Conservation (phyloP, 2,113 vertebrate genomes). For the Ivindomyrus marchei region DNA sequence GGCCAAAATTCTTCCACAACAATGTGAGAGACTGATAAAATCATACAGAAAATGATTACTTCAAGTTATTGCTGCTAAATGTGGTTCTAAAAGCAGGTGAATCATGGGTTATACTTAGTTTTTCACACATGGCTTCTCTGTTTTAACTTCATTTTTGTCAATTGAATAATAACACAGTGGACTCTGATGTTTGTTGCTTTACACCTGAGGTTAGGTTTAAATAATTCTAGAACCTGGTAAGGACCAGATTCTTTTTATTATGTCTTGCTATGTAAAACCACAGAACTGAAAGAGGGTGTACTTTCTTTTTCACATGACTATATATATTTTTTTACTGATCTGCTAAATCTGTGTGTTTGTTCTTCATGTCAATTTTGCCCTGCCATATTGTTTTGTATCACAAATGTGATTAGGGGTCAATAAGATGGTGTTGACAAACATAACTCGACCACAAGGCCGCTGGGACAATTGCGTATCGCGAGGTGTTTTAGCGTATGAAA, state of each 20-base stretch:
- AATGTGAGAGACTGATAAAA: not conserved
- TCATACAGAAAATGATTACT: not conserved
- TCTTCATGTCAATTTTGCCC: not conserved
- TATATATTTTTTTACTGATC: not conserved
- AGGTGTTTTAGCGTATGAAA: not conserved
- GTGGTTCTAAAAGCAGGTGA: not conserved
- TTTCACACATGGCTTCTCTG: not conserved
- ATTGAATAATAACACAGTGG: too few species aligned
- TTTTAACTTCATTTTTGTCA: too few species aligned
- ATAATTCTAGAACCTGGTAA: too few species aligned
- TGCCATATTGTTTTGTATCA: not conserved
- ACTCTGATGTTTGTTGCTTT: too few species aligned
- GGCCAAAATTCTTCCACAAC: not conserved
- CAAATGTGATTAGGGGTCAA: slow-evolving; percentile 6
- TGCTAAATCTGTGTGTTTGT: not conserved
- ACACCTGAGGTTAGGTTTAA: too few species aligned
- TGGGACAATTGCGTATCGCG: not conserved
- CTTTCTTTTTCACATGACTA: not conserved
- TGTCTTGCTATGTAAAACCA: too few species aligned
- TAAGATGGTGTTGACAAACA: not conserved
- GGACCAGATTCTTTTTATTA: too few species aligned
- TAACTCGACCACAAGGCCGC: not conserved
- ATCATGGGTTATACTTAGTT: not conserved
- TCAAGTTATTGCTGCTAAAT: not conserved
- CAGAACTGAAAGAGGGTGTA: not conserved